Evolutionary conservation across 1,140 invertebrate species (phyloP), one percentile per base, ranked within the genome.

Genomic region (Protaetia brevitarsis): DNA sequence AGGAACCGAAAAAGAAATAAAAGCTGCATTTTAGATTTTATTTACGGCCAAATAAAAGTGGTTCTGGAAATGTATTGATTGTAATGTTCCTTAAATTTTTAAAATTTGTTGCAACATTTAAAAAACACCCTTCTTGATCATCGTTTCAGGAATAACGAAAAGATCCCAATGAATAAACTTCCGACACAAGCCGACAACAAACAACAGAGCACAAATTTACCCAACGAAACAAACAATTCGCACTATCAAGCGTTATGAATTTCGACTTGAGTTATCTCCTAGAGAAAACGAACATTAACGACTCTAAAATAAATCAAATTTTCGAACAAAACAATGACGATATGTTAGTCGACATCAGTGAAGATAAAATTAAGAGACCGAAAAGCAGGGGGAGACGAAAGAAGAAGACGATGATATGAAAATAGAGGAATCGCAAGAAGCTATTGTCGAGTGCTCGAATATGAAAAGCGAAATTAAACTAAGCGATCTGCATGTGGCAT

Each of bases 401-500:
- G 62, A 61, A 10, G 13, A 51, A 26, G 3, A 29, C 8, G 56
- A 4, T 21, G 41, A 6, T 63, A 30, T 26, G 4, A 28, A 31
- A 28, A 29, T 26, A 63, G 8, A 13, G 0, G 59, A 62, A 11
- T 8, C 11, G 6, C 59, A 66, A 29, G 34, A 62, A 23, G n/a
- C 60, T 7, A 2, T 26, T n/a, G 10, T 28, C 11, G 13, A 13
- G 1, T 19, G 3, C 5, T 65, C 13, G 21, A 51, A 26, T n/a
- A 41, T 29, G 4, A 73, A 72, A 57, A 58, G 7, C 0, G 71
- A 72, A 11, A 29, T 66, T 69, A 82, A 72, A 75, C 84, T 77
- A 78, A 82, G 78, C 77, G 91, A 94, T 77, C 85, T 95, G 51
- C 83, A 83, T 78, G 85, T 95, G 64, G 85, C 87, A 8, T 79